Base-by-base conservation (phyloP, 2,888 invertebrate species). In the Lymantria dispar region DNA sequence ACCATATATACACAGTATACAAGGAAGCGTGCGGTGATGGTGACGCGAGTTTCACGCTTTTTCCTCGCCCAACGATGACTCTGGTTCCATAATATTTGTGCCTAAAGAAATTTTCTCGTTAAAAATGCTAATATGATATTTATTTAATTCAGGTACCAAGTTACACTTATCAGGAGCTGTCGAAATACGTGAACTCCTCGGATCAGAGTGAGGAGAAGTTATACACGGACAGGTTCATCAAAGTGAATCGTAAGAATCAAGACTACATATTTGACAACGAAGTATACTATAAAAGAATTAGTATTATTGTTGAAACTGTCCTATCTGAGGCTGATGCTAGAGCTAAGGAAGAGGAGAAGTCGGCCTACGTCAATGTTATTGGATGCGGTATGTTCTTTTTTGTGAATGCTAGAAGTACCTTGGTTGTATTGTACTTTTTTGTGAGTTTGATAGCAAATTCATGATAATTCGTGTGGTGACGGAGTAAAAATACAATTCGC, bases 281-380 rank as follows among this genome's bases (percentile, higher is more conserved):
- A 36, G 84, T 84, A 30, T 93, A 90, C 62, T 88, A 87, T 62
- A 92, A 91, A 58, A 81, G 94, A 37, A 74, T 93, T 41, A 80
- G 90, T 29, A 83, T 94, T 8, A 77, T 93, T 0, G 92, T 94
- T 5, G 95, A 95, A 59, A 92, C 93, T 9, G 82, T 94, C 30
- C 72, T 95, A 0, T 64, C 94, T 12, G 95, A 95, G 52, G 94
- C 94, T 0, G 92, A 94, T 53, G 77, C 84, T 0, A 83, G 94
- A n/a, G 94, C 93, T 0, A 76, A 75, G 10, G 80, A 80, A 0
- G 83, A 74, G 3, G 87, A 80, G 22, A 93, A 87, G 36, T 80
- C 83, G 8, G 95, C 94, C 0, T 95, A 91, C 62, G 63, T 95
- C 0, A 94, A 95, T 74, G 89, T 95, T 8, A 93, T 95, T 33